Evolutionary conservation across 2,113 vertebrate genomes (phyloP).

Genomic region (Serinus canaria): DNA sequence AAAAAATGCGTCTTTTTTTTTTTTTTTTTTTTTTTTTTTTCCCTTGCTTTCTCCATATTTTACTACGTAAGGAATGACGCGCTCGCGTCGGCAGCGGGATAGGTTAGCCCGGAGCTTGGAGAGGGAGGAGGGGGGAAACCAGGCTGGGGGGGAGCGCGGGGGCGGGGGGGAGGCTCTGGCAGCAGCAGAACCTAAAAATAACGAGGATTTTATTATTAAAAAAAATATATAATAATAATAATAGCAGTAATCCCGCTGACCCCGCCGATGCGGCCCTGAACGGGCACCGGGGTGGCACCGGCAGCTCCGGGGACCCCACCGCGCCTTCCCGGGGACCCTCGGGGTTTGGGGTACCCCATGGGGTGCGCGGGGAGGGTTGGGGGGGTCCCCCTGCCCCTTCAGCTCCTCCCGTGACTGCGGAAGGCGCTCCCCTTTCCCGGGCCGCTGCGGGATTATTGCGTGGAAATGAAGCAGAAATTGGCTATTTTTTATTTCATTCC

Average conservation of each 20-base stretch:
- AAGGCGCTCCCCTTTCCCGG: too few species aligned
- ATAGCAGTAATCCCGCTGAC: not conserved
- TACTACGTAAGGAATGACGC: too few species aligned
- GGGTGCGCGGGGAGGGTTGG: not conserved
- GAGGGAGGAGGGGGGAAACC: too few species aligned
- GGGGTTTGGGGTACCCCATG: not conserved
- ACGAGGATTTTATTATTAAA: too few species aligned
- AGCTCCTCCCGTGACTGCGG: not conserved
- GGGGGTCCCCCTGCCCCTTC: not conserved
- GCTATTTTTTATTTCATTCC: not conserved
- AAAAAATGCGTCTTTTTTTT: too few species aligned
- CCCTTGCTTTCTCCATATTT: too few species aligned
- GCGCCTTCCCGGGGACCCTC: not conserved
- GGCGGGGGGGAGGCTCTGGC: too few species aligned
- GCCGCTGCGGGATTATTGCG: not conserved
- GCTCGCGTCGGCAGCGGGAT: too few species aligned
- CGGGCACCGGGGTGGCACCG: not conserved
- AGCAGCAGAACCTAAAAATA: too few species aligned
- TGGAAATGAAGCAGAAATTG: not conserved
- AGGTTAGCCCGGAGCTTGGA: too few species aligned
- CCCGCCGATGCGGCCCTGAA: not conserved
- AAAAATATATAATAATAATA: not conserved
- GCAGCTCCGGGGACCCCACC: not conserved
- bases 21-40: too few species aligned
- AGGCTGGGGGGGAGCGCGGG: too few species aligned